Evolutionary conservation across 1,140 invertebrate species (phyloP), one percentile per base, ranked within the genome.

Genomic region (Orchesella cincta): DNA sequence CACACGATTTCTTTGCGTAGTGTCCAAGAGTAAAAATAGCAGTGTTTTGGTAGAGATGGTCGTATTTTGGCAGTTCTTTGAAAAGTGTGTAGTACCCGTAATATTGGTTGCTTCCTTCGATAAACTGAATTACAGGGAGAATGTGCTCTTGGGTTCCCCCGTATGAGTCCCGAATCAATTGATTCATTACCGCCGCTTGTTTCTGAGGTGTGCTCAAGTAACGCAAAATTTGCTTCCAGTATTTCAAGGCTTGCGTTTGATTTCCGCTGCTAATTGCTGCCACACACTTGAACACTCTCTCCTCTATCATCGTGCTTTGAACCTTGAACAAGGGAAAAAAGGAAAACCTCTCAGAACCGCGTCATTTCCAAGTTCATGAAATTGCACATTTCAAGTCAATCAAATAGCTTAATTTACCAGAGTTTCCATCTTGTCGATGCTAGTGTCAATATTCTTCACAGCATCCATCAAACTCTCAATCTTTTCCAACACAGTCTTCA

Each of bases 181-280:
- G 39, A n/a, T 73, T 52, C 33, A 79, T 33, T 16, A 75, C 71
- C 0, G 52, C 29, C 1, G 70, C 71, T 16, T 51, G 34, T 39
- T 79, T 76, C 29, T 36, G 39, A 14, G 75, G 52, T n/a, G 36
- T 33, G 26, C 52, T 76, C 26, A 73, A 46, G 31, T 75, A 76
- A 12, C 54, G 70, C 3, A 79, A 33, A n/a, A 76, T 74, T 62
- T 79, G 75, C 16, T 76, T 71, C 78, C 78, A 79, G 62, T 79
- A 73, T 76, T 76, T 73, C n/a, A 62, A 18, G 1, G 78, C 78
- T 71, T 74, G 34, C 16, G 72, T 62, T 31, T 75, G 46, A 57
- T 76, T 79, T 35, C 72, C 67, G n/a, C 46, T 52, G 3, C 26
- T 73, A 16, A 79, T 79, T 20, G 74, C 74, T 18, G 71, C 51